A percentile compares a stretch with the other conserved stretches of the same genome.
These are phyloP conservation scores for Mionectes macconnelli DNA, from an alignment of 2,113 vertebrate genomes.

Conservation along the genomic window DNA sequence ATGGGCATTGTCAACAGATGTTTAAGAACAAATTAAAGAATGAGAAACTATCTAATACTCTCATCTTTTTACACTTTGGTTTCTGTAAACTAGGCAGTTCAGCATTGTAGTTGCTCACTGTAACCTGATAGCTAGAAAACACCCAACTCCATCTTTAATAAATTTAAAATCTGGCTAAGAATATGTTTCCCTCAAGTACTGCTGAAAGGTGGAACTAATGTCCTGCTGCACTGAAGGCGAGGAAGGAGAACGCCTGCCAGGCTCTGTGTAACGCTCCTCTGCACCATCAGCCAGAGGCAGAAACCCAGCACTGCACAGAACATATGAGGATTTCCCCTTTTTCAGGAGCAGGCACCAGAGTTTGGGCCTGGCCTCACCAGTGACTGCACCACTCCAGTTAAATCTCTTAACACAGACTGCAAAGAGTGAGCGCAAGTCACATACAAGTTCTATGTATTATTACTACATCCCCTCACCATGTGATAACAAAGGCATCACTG, in stretches of 20 bases:
- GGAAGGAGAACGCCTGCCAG: background rate
- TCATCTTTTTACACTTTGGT: background rate
- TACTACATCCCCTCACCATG: background rate
- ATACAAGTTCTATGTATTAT: background rate
- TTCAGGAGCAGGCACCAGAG: background rate
- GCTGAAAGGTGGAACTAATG: background rate
- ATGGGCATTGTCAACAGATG: background rate
- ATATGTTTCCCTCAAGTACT: background rate
- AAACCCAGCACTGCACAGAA: background rate
- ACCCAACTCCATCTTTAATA: conserved; percentile 1
- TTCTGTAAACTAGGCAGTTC: background rate
- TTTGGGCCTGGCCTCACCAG: background rate
- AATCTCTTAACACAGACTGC: background rate
- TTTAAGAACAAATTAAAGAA: background rate
- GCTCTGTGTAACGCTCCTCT: background rate
- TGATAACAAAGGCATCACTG: background rate
- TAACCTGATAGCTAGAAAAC: background rate
- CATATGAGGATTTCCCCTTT: fast-evolving
- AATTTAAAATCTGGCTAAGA: conserved; percentile 18
- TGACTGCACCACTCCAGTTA: background rate
- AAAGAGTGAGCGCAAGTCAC: background rate
- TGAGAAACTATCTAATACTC: background rate
- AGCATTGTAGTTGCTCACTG: background rate
- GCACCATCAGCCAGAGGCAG: background rate
- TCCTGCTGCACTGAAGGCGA: background rate